Conservation (phyloP, 2,888 invertebrate genomes). For the Apeira syringaria region DNA sequence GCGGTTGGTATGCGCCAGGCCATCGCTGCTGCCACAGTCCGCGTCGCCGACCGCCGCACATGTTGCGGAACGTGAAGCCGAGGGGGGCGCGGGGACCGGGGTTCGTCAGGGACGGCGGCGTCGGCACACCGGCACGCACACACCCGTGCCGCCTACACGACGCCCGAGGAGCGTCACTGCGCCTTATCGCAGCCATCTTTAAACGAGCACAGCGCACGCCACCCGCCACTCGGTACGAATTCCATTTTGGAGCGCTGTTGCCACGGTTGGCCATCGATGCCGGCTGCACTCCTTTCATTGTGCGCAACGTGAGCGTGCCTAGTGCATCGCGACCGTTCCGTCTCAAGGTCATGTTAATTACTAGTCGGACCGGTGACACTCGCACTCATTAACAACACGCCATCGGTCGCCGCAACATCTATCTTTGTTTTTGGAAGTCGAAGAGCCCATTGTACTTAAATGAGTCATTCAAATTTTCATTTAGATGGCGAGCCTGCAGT, state of each 20-base stretch:
- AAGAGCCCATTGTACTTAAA: slow-evolving; percentile 22
- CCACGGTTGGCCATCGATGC: slow-evolving; percentile 55
- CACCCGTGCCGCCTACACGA: slow-evolving; percentile 64
- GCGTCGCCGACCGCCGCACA: slow-evolving; percentile 53
- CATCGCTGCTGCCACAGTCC: slow-evolving; percentile 14
- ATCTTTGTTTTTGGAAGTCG: slow-evolving; percentile 23
- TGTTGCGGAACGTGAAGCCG: slow-evolving; percentile 76
- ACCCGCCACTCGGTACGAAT: slow-evolving; percentile 74
- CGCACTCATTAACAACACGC: slow-evolving; percentile 55
- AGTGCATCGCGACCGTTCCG: slow-evolving; percentile 46
- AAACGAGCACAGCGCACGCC: slow-evolving; percentile 78
- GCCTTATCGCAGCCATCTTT: slow-evolving; percentile 82
- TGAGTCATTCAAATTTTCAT: slow-evolving; percentile 1
- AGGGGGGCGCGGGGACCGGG: slow-evolving; percentile 43
- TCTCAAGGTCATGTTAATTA: slow-evolving; percentile 75
- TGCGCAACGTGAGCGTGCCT: slow-evolving; percentile 42
- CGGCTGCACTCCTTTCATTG: slow-evolving; percentile 70
- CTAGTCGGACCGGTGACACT: slow-evolving; percentile 62
- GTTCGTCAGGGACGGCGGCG: slow-evolving; percentile 66
- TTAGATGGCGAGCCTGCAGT: no score
- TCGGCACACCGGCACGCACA: slow-evolving; percentile 70
- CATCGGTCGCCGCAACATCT: slow-evolving; percentile 6
- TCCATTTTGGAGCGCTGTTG: slow-evolving; percentile 68
- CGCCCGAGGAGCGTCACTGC: slow-evolving; percentile 76
- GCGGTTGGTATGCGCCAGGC: slow-evolving; percentile 25